These are phyloP conservation scores for Ptychochromis oligacanthus DNA, from an alignment of 2,113 vertebrate genomes.

Conservation along the genomic window DNA sequence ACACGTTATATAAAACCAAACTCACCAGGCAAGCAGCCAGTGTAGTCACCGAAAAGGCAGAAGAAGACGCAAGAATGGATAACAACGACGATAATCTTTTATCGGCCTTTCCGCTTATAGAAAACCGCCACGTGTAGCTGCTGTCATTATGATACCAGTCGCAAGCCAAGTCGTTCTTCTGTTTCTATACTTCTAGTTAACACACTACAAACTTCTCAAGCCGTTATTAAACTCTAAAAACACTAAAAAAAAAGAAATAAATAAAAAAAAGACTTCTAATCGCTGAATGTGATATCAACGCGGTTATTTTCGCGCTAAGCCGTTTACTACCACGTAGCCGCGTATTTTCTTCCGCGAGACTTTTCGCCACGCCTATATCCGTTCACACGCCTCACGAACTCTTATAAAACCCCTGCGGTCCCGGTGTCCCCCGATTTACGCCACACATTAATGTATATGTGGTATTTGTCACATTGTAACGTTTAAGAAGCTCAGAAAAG, in stretches of 20 bases:
- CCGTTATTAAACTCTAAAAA: not conserved
- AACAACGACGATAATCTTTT: not conserved
- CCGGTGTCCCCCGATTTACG: not conserved
- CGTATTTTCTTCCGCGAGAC: too few species aligned
- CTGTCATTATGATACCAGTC: not conserved
- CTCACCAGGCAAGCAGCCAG: not conserved
- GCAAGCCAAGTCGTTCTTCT: not conserved
- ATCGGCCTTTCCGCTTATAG: not conserved
- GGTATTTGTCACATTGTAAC: not conserved
- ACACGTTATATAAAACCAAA: not conserved
- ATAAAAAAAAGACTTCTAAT: not conserved
- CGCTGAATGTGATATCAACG: not conserved
- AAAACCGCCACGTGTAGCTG: conserved; percentile 17
- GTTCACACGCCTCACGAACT: too few species aligned
- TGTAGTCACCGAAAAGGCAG: not conserved
- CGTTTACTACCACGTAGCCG: not conserved
- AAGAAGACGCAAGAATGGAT: accelerated
- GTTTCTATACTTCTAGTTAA: not conserved
- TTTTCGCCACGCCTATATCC: too few species aligned
- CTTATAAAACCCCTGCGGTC: too few species aligned
- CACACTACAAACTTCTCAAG: not conserved
- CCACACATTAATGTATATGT: not conserved
- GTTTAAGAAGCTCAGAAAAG: not conserved
- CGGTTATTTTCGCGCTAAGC: not conserved
- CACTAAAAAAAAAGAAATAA: not conserved